Evolutionary conservation across 2,888 invertebrate genomes (phyloP).

Genomic region (Melinaea menophilus): DNA sequence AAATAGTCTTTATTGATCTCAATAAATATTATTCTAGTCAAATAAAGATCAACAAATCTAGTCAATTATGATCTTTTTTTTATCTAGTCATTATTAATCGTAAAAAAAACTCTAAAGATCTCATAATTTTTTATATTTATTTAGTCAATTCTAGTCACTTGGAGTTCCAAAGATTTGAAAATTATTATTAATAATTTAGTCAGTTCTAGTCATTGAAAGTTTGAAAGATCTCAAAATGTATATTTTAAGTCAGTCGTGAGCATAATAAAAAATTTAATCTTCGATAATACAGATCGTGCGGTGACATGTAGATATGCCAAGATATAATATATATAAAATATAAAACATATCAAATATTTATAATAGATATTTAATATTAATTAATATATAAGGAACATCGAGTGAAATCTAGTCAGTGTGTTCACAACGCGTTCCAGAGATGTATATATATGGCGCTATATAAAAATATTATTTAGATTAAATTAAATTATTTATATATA

Average conservation of each 20-base stretch:
- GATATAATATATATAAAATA: slow-evolving; percentile 30
- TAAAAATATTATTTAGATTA: slow-evolving; percentile 27
- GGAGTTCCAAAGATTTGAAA: not conserved
- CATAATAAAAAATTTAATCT: not conserved
- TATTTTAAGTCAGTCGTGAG: not conserved
- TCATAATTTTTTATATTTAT: no score
- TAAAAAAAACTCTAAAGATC: not conserved
- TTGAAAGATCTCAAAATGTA: not conserved
- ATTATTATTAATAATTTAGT: not conserved
- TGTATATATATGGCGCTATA: slow-evolving; percentile 60
- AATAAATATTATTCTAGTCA: slow-evolving; percentile 9
- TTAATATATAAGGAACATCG: slow-evolving; percentile 40
- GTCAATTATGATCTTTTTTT: no score
- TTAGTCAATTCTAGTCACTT: no score
- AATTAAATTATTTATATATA: slow-evolving; percentile 22
- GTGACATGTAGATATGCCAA: slow-evolving; percentile 14
- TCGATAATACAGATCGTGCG: no score
- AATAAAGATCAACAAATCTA: no score
- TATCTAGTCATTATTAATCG: no score
- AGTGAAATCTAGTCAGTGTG: slow-evolving; percentile 77
- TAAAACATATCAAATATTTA: not conserved
- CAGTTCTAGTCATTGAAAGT: not conserved
- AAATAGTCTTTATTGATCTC: slow-evolving; percentile 23
- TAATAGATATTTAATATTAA: slow-evolving; percentile 31
- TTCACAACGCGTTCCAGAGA: slow-evolving; percentile 76